Conservation (phyloP, 2,797 vertebrate species). For the Cyprinella venusta region DNA sequence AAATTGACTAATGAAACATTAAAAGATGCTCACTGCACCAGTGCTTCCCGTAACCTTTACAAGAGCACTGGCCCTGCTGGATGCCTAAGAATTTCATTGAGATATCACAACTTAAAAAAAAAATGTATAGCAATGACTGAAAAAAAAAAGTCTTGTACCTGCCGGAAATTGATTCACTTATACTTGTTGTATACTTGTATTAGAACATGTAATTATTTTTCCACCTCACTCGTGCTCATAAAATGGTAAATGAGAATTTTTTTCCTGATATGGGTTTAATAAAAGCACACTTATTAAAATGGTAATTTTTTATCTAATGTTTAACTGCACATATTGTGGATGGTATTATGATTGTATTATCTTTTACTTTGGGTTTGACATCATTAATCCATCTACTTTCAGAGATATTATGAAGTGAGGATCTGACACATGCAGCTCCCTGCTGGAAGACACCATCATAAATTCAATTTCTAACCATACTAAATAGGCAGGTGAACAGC, state of each 20-base stretch:
- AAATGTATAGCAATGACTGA: not conserved
- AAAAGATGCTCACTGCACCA: slow-evolving; percentile 21
- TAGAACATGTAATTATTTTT: slow-evolving; percentile 18
- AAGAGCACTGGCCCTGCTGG: not conserved
- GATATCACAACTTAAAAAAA: slow-evolving; percentile 20
- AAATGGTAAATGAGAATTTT: not conserved
- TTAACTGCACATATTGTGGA: slow-evolving; percentile 33
- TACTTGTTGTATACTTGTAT: slow-evolving; percentile 11
- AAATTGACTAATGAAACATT: slow-evolving; percentile 12
- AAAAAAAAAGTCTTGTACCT: not conserved
- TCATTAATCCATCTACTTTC: slow-evolving; percentile 52
- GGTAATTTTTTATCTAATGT: slow-evolving; percentile 29
- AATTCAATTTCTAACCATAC: slow-evolving; percentile 56
- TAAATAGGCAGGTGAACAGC: slow-evolving; percentile 57
- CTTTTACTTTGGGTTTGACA: slow-evolving; percentile 42
- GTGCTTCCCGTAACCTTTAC: not conserved
- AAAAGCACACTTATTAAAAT: slow-evolving; percentile 46
- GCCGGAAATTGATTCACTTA: slow-evolving; percentile 12
- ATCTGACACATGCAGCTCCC: slow-evolving; percentile 38
- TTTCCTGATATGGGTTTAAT: slow-evolving; percentile 38
- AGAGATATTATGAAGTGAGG: slow-evolving; percentile 48
- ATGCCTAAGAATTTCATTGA: not conserved
- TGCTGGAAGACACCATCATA: slow-evolving; percentile 53
- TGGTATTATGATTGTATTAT: slow-evolving; percentile 30
- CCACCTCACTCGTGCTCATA: slow-evolving; percentile 3